Evolutionary conservation across 1,140 invertebrate species (phyloP), one percentile per base, ranked within the genome.

Genomic region (Mycetomoellerius zeteki): DNA sequence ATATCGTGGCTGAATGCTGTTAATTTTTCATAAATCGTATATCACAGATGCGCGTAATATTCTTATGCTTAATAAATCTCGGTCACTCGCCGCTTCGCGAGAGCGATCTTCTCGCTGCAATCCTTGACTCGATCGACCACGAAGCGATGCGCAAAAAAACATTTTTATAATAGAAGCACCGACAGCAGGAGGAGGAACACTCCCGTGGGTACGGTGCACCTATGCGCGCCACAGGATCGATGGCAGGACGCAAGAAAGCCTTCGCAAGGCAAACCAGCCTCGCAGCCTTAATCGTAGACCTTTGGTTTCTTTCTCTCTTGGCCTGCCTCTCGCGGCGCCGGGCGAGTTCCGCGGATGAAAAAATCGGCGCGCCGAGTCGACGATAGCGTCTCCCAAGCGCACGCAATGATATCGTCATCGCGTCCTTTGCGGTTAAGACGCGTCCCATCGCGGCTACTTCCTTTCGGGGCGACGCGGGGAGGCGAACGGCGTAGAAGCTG

Each of bases 221-320:
- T 47, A 47, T 80, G 64, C 43, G 64, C 73, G 52, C 60, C 56
- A 69, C 19, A 85, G 88, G 67, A 86, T 87, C 54, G 88, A n/a
- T 56, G 56, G 16, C 71, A 69, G 81, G 21, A 92, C 90, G 89
- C 80, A 93, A 93, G 92, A 93, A 93, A 94, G 88, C 90, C 91
- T 93, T 93, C 91, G 90, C 93, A 94, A 94, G 93, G 93, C 92
- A 91, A 94, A 94, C 93, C 93, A 88, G 93, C 92, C 92, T 56
- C 84, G 86, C 76, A 87, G 72, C 62, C 58, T 80, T 84, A 81
- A 86, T 86, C 64, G 80, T 30, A 60, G 37, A 27, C 21, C 77
- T 69, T 67, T 47, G 62, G 67, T 82, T 54, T 43, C 56, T 73
- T 24, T 73, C 33, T 30, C 62, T 81, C 47, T 56, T 21, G 19